A percentile compares a stretch with the other conserved stretches of the same genome.
phyloP scores from a whole-genome alignment of 2,797 vertebrate genomes.

The Alosa sapidissima region DNA sequence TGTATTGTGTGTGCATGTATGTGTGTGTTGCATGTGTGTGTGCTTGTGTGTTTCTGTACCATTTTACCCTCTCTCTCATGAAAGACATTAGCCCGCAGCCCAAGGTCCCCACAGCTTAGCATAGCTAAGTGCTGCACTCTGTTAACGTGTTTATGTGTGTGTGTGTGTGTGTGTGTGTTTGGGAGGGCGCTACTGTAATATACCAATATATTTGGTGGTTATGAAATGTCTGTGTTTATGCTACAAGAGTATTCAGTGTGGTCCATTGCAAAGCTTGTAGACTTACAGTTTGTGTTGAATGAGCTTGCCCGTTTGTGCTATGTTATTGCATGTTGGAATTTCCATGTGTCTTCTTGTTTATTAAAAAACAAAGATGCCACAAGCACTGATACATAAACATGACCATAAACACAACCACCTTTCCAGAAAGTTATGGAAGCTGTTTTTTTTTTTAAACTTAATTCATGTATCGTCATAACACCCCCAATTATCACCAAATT shows the following conservation, averaged over 20 bases:
- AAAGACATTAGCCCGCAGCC: too few species aligned
- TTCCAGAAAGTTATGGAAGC: too few species aligned
- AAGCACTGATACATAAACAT: background rate
- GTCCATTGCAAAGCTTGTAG: background rate
- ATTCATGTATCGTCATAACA: background rate
- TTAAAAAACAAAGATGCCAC: background rate
- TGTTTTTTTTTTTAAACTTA: background rate
- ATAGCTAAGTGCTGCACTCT: too few species aligned
- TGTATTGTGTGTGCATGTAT: background rate
- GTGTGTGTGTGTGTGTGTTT: too few species aligned
- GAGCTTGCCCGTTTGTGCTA: background rate
- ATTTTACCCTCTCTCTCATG: background rate
- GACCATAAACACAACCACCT: too few species aligned
- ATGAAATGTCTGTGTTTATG: background rate
- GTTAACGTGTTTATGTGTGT: too few species aligned
- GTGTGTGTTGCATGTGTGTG: background rate
- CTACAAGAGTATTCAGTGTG: background rate
- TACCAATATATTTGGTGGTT: background rate
- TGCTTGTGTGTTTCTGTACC: background rate
- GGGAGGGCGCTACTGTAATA: too few species aligned
- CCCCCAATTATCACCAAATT: too few species aligned
- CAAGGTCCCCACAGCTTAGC: too few species aligned
- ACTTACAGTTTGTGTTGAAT: background rate
- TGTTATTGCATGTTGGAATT: background rate
- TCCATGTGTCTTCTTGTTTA: background rate